Evolutionary conservation across 1,140 invertebrate genomes (phyloP).

Genomic region (Halesus radiatus): DNA sequence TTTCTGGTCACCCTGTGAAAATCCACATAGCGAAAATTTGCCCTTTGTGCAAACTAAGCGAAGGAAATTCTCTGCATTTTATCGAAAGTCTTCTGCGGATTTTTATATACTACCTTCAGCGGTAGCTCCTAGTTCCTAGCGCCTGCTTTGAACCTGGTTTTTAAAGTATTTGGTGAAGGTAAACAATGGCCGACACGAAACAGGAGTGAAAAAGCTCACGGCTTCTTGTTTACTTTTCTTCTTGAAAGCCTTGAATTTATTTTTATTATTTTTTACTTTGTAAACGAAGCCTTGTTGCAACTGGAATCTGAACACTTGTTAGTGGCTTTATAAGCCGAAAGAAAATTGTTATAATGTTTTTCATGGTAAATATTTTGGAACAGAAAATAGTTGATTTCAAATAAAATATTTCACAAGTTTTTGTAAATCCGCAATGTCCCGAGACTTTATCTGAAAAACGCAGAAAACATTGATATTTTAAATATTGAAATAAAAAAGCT

Average conservation of each 20-base stretch:
- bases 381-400: no score
- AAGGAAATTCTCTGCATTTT: slow-evolving; percentile 18
- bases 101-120: neutral
- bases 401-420: no score
- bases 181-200: slow-evolving; percentile 22
- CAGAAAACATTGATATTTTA: no score
- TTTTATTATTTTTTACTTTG: slow-evolving; percentile 1
- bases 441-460: no score
- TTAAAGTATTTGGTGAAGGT: slow-evolving; percentile 27
- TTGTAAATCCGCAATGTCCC: no score
- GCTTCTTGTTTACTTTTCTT: slow-evolving; percentile 5
- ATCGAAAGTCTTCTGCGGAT: neutral
- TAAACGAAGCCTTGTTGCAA: neutral
- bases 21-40: neutral
- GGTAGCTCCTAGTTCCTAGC: neutral
- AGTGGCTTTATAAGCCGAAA: neutral
- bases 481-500: no score
- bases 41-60: slow-evolving; percentile 17
- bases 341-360: no score
- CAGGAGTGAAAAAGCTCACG: slow-evolving; percentile 28
- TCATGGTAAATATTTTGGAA: no score
- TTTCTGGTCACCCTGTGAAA: slow-evolving; percentile 23
- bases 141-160: neutral
- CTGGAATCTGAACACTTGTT: neutral
- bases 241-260: slow-evolving; percentile 14